Percentiles rank a stretch among this genome's conserved stretches.
Conservation (phyloP, 2,797 vertebrate genomes). For the Triplophysa yarkandensis region DNA sequence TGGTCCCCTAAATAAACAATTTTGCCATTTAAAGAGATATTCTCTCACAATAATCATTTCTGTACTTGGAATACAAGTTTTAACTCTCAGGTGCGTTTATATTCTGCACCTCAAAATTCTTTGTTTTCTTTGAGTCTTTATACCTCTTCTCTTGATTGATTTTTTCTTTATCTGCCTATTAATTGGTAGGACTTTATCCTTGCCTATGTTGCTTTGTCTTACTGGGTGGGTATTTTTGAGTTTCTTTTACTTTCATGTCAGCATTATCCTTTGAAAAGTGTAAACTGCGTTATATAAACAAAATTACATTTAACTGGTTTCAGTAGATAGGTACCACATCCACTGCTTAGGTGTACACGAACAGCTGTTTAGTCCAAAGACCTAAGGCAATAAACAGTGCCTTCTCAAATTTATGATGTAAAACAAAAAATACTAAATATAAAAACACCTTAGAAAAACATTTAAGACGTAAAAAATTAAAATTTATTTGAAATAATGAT, state of each 20-base stretch:
- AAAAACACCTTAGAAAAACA: background rate
- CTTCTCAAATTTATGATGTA: background rate
- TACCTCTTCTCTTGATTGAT: background rate
- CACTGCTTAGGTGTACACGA: background rate
- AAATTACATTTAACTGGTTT: background rate
- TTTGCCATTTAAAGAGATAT: background rate
- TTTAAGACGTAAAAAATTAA: background rate
- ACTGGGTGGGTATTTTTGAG: background rate
- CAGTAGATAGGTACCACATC: background rate
- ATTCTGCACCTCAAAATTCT: too few species aligned
- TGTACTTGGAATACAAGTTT: background rate
- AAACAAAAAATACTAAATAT: background rate
- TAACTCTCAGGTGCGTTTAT: too few species aligned
- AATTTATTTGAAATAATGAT: background rate
- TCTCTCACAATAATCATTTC: background rate
- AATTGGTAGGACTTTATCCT: background rate
- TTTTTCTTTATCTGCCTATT: background rate
- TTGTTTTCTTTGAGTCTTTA: too few species aligned
- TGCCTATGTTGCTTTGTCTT: background rate
- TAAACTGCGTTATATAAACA: background rate
- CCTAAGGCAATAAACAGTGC: background rate
- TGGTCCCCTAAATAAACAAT: background rate
- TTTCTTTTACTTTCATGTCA: background rate
- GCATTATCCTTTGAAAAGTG: background rate
- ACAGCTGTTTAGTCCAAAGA: background rate